Conservation (phyloP, 2,797 vertebrate genomes). For the Ctenopoma kingsleyae region DNA sequence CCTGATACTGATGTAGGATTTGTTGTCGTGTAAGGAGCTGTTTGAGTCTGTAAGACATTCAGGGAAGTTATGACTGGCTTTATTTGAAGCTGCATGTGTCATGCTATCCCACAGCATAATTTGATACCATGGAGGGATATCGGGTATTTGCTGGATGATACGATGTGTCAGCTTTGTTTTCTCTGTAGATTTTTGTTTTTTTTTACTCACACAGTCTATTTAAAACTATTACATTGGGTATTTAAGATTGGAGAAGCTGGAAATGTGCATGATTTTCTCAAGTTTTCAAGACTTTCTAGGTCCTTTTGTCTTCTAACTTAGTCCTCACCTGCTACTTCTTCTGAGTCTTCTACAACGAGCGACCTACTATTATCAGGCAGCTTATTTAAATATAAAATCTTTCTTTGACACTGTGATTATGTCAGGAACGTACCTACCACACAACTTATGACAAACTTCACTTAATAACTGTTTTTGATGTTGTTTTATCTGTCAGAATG, state of each 20-base stretch:
- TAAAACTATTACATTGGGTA: not conserved
- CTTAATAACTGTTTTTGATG: conserved; percentile 31
- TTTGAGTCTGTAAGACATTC: not conserved
- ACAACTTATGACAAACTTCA: conserved; percentile 24
- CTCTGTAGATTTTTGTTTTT: not conserved
- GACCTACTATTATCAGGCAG: not conserved
- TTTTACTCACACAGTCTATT: not conserved
- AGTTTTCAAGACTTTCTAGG: not conserved
- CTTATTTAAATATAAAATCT: conserved; percentile 11
- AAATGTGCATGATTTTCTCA: not conserved
- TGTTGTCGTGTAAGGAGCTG: not conserved
- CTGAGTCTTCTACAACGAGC: not conserved
- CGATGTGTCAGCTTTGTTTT: not conserved
- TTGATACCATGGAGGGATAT: conserved; percentile 6
- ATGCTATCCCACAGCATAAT: not conserved
- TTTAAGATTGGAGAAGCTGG: not conserved
- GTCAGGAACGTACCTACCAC: conserved; percentile 6
- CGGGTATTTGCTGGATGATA: conserved; percentile 1
- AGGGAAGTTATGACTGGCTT: not conserved
- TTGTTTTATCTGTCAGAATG: conserved; percentile 23
- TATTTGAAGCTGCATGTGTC: conserved; percentile 12
- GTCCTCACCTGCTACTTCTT: conserved; percentile 1
- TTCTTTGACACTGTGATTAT: not conserved
- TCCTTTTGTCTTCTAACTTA: not conserved
- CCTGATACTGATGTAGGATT: not conserved